Evolutionary conservation across 2,113 vertebrate species (phyloP), one percentile per base, ranked within the genome.

Genomic region (Camelus dromedarius): DNA sequence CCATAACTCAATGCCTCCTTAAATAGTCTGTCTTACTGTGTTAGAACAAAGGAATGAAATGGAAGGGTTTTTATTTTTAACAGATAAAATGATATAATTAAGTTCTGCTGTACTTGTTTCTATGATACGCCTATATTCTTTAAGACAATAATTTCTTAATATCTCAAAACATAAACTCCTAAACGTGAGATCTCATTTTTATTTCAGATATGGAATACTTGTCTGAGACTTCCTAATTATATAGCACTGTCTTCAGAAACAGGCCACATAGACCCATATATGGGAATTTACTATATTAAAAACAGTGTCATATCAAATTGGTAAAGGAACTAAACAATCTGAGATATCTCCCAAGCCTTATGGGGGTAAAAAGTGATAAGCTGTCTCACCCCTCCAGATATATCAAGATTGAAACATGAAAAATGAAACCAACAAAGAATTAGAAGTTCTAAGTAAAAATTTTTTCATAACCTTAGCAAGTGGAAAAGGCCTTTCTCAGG

Each of bases 41-140:
- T 87, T 96, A 83, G 67, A 72, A 95, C 54, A 87, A 92, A 97
- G 35, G 32, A 80, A 72, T 72, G 5, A 96, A 93, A 89, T 81
- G 28, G 93, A 96, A 93, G 54, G 46, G 18, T 83, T 86, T 94
- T 93, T 87, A 90, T 93, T 94, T 93, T 89, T 96, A 94, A 96
- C 38, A 82, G 22, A 91, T 80, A 91, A 95, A 96, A 88, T 93
- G 70, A 95, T 38, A 52, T 89, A 89, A 96, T 85, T 89, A 93
- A 50, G 92, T 86, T 92, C 69, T 92, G 24, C 69, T 62, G 5
- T 87, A 86, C n/a, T 35, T 81, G 69, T 76, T 66, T 89, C 86
- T 70, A 83, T 22, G 93, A n/a, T 48, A 91, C 54, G 64, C 19
- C 81, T 86, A 19, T 82, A 90, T 60, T 85, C 77, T 67, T 94